Evolutionary conservation across 2,113 vertebrate species (phyloP).

Genomic region (Indri indri): DNA sequence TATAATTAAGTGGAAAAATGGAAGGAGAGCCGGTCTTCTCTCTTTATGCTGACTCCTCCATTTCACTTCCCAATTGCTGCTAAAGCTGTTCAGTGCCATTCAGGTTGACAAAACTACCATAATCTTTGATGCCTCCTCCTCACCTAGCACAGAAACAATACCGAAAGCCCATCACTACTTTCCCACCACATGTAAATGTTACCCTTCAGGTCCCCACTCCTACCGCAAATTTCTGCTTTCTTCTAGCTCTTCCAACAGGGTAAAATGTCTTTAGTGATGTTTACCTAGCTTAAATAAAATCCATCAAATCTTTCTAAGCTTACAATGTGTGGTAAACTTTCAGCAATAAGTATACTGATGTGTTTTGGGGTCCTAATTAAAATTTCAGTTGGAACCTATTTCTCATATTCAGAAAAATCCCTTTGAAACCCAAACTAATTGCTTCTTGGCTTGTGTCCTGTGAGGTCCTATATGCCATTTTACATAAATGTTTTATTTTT

Average conservation of each 20-base stretch:
- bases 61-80: background rate
- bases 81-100: background rate
- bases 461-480: background rate
- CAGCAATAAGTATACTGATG: constrained; percentile 1
- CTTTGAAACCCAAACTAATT: background rate
- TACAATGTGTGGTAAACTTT: background rate
- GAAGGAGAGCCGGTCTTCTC: background rate
- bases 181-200: background rate
- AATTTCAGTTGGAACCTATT: constrained; percentile 36
- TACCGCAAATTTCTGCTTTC: constrained; percentile 1
- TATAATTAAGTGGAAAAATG: constrained; percentile 40
- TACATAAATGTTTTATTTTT: constrained; percentile 44
- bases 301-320: background rate
- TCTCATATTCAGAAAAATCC: constrained; percentile 25
- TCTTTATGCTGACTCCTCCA: constrained; percentile 19
- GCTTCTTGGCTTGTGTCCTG: background rate
- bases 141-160: background rate
- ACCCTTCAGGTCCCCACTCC: background rate
- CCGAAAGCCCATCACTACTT: background rate
- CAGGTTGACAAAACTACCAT: background rate
- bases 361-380: constrained; percentile 11
- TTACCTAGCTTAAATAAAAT: constrained; percentile 37
- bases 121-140: background rate
- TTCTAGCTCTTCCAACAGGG: background rate
- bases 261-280: background rate